Base-by-base conservation (phyloP, 2,797 vertebrate species). In the Parauchenoglanis ngamensis region DNA sequence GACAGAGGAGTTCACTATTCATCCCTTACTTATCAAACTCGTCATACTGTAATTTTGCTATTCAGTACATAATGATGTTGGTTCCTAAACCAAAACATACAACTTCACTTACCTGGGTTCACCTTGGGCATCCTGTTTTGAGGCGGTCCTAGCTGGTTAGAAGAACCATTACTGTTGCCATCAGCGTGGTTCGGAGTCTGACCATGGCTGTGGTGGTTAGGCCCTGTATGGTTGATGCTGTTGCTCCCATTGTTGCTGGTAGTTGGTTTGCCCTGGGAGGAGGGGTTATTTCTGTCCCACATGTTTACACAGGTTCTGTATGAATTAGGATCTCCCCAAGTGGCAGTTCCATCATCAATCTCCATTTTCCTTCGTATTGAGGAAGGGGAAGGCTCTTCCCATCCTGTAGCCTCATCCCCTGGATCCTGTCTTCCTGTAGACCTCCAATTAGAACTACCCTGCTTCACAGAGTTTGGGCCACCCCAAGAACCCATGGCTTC, bases 351-450 rank as follows among this genome's bases (percentile, higher is more conserved):
- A 87, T 99, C 98, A 85, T 99, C 98, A 5, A 99, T 99, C 94
- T 99, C 98, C 97, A 99, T 98, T 94, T 99, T 99, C 89, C 98
- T 97, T 81, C 98, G 97, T 90, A 99, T 95, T 89, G 98, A 99
- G 3, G 97, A 98, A 86, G 98, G 98, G 54, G 98, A 99, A 78
- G 98, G 98, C 89, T 99, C 98, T 91, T 99, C 97, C 98, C 98
- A 99, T 92, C 98, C 98, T 78, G 97, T 98, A 91, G 96, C 92
- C 90, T 99, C 98, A 87, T 95, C 94, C 89, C 92, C 92, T 75
- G 96, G 95, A 89, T 97, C 96, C 52, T 91, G 93, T 88, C 94
- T 95, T 87, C 93, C 95, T 63, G 13, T 89, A 19, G 90, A 82
- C 1, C 95, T 93, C 98, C 98, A 98, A 90, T 94, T 94, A 25